Base-by-base conservation (phyloP, 2,113 vertebrate species). In the Egretta garzetta region DNA sequence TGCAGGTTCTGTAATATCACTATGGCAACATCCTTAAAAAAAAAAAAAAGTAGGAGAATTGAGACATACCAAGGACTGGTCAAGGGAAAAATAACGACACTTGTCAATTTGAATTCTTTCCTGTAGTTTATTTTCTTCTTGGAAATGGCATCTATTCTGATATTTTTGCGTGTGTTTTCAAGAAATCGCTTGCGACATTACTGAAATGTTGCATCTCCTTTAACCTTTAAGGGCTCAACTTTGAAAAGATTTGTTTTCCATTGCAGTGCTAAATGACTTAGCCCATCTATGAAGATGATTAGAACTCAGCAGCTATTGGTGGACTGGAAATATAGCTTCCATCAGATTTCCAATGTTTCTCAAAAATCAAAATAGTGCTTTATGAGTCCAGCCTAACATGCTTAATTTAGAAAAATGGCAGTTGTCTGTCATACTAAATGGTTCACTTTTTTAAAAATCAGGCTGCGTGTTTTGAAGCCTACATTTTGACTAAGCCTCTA, bases 1-100 rank as follows among this genome's bases (percentile, higher is more conserved):
- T 87, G 49, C 72, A 95, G 80, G 90, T 94, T 93, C 90, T 84
- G 85, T 86, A 47, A 53, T 89, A 93, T 97, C 81, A 75, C 94
- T 95, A 71, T 96, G 82, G 89, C 94, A 97, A 86, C 92, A 96
- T 87, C 41, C 39, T 73, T 94, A 50, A 49, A 53, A 71, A 86
- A 49, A 71, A 86, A 49, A 95, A 82, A 88, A 74, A 96, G 49
- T 73, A 93, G 64, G 75, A 70, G 64, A 91, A 88, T 32, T 93
- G 58, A 96, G 90, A 96, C 77, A 86, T 95, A 97, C 84, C 53
- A 80, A 80, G 88, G 80, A 79, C 94, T 97, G 86, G 82, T 86
- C 86, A 95, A 88, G 94, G 95, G 80, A 94, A 97, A 90, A 97
- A 97, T 96, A 94, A 97, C 95, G 80, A 33, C 75, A 84, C 37